Base-by-base conservation (phyloP, 53 echinoderm and acorn worm species). In the Hippasteria phrygiana region DNA sequence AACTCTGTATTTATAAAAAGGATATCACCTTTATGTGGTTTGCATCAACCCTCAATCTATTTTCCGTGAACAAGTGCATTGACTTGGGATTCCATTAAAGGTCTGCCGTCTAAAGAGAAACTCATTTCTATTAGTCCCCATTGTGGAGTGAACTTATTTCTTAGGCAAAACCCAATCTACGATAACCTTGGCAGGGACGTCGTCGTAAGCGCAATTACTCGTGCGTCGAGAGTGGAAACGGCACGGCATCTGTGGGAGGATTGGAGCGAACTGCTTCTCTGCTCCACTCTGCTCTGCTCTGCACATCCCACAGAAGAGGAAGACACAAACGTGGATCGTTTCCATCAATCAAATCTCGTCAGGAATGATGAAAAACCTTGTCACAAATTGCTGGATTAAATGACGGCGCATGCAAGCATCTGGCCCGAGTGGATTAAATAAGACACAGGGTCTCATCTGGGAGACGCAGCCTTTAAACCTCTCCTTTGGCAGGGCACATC, bases 361-460 rank as follows among this genome's bases (percentile, higher is more conserved):
- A 51, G 14, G 35, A 64, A 11, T 36, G 28, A 22, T 34, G 4
- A 17, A 71, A 51, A 69, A 47, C 70, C 85, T 35, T 36, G 51
- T 69, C 85, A 45, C 69, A 85, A 85, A 71, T 85, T 85, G 50
- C 71, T 71, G 71, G 85, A 85, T 85, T 85, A 53, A 34, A 85
- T 69, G 85, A 85, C 51, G 37, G 18, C 7, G 37, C 71, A 50
- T 33, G 47, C 50, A 35, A n/a, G 47, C 36, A 32, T 32, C 24
- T 20, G 31, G 46, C 39, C 50, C 8, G 69, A 0, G 26, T n/a
- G 40, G 46, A 83, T 83, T 66, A 83, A 67, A 28, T 34, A 69
- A 70, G 36, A 24, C 64, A 81, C 81, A n/a, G 64, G 64, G 39
- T 4, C 34, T 59, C 8, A 24, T 24, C 24, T 47, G 64, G 42